A percentile compares a stretch with the other conserved stretches of the same genome.
These are phyloP conservation scores for Neostethus bicornis DNA, from an alignment of 2,797 vertebrate genomes.

Conservation along the genomic window DNA sequence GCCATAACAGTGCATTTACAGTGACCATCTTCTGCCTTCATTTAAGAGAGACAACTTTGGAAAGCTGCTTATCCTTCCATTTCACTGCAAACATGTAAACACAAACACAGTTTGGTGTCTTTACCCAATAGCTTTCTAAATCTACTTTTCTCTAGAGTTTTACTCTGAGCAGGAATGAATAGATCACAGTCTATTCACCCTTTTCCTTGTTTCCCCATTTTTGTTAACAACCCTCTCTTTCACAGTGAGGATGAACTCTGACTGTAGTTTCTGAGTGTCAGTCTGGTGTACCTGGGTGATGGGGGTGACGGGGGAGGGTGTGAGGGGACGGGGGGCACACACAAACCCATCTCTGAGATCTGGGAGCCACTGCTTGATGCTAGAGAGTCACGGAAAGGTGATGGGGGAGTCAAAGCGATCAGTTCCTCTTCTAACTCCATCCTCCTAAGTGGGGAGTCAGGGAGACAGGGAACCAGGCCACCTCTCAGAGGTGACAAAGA, in stretches of 20 bases:
- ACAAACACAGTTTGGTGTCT: conserved; percentile 67
- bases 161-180: conserved; percentile 21
- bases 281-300: conserved; percentile 90
- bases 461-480: conserved; percentile 73
- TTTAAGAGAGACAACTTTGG: conserved; percentile 38
- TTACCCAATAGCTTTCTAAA: conserved; percentile 35
- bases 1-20: conserved; percentile 29
- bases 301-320: conserved; percentile 80
- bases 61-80: conserved; percentile 44
- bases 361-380: conserved; percentile 89
- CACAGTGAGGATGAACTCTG: conserved; percentile 99
- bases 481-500: conserved; percentile 69
- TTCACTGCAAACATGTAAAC: conserved; percentile 80
- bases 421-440: conserved; percentile 93
- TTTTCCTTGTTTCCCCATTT: conserved; percentile 18
- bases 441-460: conserved; percentile 82
- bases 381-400: conserved; percentile 95
- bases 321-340: conserved; percentile 74
- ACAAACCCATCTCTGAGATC: conserved; percentile 85
- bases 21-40: conserved; percentile 22
- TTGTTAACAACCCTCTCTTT: conserved; percentile 48
- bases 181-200: conserved; percentile 36
- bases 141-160: conserved; percentile 31
- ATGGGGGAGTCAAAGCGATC: conserved; percentile 94
- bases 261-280: conserved; percentile 95